Evolutionary conservation across 1,140 invertebrate species (phyloP), one percentile per base, ranked within the genome.

Genomic region (Euborellia annulipes): DNA sequence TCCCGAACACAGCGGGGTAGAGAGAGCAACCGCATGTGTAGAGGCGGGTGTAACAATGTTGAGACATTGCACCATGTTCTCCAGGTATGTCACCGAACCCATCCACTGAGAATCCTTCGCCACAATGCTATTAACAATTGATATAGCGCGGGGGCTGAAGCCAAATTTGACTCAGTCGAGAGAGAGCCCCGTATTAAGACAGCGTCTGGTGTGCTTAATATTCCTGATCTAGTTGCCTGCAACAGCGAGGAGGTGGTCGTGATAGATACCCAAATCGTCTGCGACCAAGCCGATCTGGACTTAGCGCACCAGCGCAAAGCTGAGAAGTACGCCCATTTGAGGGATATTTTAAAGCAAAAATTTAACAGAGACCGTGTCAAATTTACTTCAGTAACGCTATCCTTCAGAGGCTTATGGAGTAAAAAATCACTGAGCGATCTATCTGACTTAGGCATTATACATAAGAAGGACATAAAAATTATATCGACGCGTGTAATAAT

Each of bases 11-110:
- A 27, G 23, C 23, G 23, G 23, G 23, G 23, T 27, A 27, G 23
- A 69, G 23, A 27, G 23, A 27, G 23, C 23, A 19, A 46, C 41
- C 43, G 45, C 19, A 48, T 21, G 14, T 65, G 61, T 48, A 46
- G 60, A 23, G 58, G 60, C 2, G 57, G 59, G 1, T 63, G 58
- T 51, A 0, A 18, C 2, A n/a, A n/a, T 6, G 49, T 37, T 17
- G 61, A 65, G 41, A 64, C 62, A 0, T 46, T 55, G 0, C 54
- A 56, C 14, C 64, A 66, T 36, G 49, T 58, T 9, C 52, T 65
- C 3, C 60, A 65, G 43, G 42, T 43, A 3, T 67, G 64, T 45
- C 49, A 49, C 20, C 36, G 61, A 34, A 61, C 60, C 0, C 61
- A 64, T 46, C 55, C 55, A 13, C 55, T 54, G 3, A 48, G 60